Conservation (phyloP, 37 sponge, comb jelly and placozoan species). For the Tethya wilhelma region DNA sequence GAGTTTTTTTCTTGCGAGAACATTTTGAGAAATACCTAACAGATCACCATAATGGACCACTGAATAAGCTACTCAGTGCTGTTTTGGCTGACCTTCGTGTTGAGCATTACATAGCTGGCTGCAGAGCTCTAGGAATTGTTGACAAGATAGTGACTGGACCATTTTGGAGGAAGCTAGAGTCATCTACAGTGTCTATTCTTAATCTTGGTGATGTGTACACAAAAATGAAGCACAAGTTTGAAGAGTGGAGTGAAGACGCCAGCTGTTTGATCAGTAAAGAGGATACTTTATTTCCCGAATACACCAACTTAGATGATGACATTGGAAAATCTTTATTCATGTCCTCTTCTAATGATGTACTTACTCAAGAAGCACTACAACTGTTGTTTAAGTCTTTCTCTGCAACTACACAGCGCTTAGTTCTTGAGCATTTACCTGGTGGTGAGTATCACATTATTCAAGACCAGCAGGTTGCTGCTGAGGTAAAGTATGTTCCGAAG, state of each 20-base stretch:
- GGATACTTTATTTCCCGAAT: not conserved
- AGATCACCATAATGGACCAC: not conserved
- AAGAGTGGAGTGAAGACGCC: conserved; percentile 36
- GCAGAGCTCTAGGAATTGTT: conserved; percentile 45
- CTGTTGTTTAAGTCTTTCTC: conserved; percentile 36
- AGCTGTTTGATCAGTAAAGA: not conserved
- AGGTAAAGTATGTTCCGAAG: conserved; percentile 35
- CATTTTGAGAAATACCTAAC: conserved; percentile 29
- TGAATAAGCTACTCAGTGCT: conserved; percentile 29
- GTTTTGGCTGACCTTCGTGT: conserved; percentile 30
- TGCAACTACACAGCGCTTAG: conserved; percentile 30
- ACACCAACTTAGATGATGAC: not conserved
- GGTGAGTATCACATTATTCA: conserved; percentile 28
- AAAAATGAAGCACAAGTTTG: conserved; percentile 48
- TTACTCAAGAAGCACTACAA: conserved; percentile 29
- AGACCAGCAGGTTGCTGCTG: not conserved
- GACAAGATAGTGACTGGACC: conserved; percentile 53
- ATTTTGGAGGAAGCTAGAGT: conserved; percentile 38
- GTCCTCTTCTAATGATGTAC: not conserved
- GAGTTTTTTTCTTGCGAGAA: conserved; percentile 27
- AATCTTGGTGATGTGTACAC: conserved; percentile 28
- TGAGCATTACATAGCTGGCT: conserved; percentile 29
- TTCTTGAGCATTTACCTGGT: conserved; percentile 45
- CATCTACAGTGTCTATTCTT: not conserved
- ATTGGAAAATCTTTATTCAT: not conserved